Percentiles rank a stretch among this genome's conserved stretches.
phyloP scores from a whole-genome alignment of 1,140 invertebrate genomes.

The Nasonia longicornis region DNA sequence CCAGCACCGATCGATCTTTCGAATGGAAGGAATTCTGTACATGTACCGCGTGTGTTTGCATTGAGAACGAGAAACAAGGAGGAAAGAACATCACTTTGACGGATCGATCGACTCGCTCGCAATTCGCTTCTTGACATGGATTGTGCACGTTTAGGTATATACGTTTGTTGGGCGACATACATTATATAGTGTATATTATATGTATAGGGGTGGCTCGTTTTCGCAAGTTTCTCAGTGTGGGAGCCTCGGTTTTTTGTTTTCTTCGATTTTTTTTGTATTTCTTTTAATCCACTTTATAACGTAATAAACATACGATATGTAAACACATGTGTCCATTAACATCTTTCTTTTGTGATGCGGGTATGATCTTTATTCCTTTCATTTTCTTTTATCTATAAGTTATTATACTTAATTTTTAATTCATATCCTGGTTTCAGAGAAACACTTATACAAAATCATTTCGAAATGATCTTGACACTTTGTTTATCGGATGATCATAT shows the following conservation, averaged over 20 bases:
- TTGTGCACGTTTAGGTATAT: conserved; percentile 10
- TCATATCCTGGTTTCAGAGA: conserved; percentile 9
- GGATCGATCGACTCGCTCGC: conserved; percentile 7
- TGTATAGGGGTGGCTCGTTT: neutral
- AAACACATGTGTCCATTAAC: conserved; percentile 47
- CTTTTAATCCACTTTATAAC: conserved; percentile 27
- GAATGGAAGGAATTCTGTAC: neutral
- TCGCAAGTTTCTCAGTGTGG: neutral
- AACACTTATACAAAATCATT: conserved; percentile 34
- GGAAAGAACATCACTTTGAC: neutral
- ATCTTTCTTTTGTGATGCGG: conserved; percentile 3
- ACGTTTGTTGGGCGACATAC: conserved; percentile 6
- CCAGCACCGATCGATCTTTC: neutral
- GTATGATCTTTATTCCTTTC: conserved; percentile 5
- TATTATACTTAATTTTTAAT: conserved; percentile 8
- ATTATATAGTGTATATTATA: neutral
- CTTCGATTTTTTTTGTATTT: neutral
- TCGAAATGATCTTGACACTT: conserved; percentile 11
- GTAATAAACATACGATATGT: conserved; percentile 51
- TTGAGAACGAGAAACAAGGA: neutral
- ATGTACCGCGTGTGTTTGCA: neutral
- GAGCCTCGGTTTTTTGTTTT: conserved; percentile 1
- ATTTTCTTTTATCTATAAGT: neutral
- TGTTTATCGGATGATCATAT: neutral
- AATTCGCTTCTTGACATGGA: conserved; percentile 31